These are phyloP conservation scores for Hymenopus coronatus DNA, from an alignment of 2,888 invertebrate genomes.

Conservation along the genomic window DNA sequence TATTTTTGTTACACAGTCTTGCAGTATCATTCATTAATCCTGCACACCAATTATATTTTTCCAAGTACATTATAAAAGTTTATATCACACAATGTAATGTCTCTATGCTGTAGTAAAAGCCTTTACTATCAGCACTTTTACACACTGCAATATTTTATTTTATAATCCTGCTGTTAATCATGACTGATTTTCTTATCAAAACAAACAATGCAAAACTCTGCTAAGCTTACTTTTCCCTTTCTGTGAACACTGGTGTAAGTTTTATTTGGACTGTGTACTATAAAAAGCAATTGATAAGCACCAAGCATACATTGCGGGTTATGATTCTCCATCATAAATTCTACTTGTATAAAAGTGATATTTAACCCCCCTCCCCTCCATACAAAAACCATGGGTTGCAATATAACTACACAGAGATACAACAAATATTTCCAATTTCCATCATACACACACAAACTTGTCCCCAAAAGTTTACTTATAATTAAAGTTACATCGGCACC, in stretches of 20 bases:
- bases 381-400: background rate
- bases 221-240: background rate
- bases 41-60: background rate
- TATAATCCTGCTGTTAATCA: background rate
- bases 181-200: background rate
- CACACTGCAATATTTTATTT: background rate
- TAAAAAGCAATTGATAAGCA: background rate
- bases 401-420: background rate
- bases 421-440: background rate
- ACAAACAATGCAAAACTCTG: background rate
- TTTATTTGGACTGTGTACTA: constrained; percentile 1
- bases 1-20: no score
- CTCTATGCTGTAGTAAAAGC: background rate
- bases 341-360: background rate
- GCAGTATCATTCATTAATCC: no score
- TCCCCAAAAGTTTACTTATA: background rate
- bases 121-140: background rate
- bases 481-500: background rate
- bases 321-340: background rate
- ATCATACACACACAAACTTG: constrained; percentile 1
- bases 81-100: background rate
- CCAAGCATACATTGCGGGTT: background rate
- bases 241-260: background rate
- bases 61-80: background rate
- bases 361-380: background rate